These are phyloP conservation scores for Tachysurus vachellii DNA, from an alignment of 2,113 vertebrate species.

Conservation along the genomic window DNA sequence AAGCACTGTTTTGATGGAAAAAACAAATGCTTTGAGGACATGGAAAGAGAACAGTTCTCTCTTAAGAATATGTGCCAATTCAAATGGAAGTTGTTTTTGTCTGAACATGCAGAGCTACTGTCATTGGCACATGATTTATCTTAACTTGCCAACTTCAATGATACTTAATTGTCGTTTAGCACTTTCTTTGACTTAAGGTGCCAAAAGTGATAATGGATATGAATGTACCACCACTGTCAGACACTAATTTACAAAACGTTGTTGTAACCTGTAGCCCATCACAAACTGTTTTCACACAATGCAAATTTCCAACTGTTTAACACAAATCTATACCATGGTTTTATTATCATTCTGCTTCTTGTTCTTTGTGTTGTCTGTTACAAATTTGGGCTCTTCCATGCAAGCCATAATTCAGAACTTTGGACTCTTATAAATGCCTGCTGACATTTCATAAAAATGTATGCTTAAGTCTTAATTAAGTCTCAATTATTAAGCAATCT, in stretches of 20 bases:
- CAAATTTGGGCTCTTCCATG: background rate
- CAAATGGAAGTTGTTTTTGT: slow-evolving; percentile 22
- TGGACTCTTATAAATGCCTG: background rate
- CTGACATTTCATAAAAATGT: background rate
- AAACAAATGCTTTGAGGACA: slow-evolving; percentile 28
- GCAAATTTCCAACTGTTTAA: slow-evolving; percentile 71
- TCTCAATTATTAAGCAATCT: background rate
- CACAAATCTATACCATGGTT: slow-evolving; percentile 43
- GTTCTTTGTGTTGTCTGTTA: slow-evolving; percentile 3
- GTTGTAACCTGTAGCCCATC: slow-evolving; percentile 33
- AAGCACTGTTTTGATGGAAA: slow-evolving; percentile 18
- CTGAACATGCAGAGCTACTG: slow-evolving; percentile 31
- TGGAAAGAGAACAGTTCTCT: background rate
- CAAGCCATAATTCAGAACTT: background rate
- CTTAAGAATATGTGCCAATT: background rate
- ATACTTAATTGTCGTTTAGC: slow-evolving; percentile 38
- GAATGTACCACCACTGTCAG: background rate
- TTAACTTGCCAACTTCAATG: slow-evolving; percentile 16
- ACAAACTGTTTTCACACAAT: slow-evolving; percentile 58
- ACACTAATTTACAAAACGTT: slow-evolving; percentile 31
- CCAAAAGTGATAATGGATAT: slow-evolving; percentile 60
- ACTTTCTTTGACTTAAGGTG: slow-evolving; percentile 38
- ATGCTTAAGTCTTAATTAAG: background rate
- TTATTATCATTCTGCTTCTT: background rate
- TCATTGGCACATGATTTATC: slow-evolving; percentile 25